Conservation (phyloP, 1,140 invertebrate genomes). For the Drosophila albomicans region DNA sequence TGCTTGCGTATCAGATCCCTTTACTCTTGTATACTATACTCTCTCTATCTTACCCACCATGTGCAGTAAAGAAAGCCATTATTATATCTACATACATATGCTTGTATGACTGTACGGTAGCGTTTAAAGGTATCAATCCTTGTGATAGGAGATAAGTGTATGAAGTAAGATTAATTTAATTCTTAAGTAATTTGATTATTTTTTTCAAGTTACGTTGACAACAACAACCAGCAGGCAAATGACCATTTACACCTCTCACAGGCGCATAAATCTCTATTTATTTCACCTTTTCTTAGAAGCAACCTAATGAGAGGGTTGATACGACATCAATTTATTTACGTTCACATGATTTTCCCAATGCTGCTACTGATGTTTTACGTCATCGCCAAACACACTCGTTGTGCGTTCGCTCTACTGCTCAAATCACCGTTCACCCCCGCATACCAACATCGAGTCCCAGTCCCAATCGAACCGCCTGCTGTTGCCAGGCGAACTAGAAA, state of each 20-base stretch:
- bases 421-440: conserved; percentile 19
- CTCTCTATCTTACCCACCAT: too few species aligned
- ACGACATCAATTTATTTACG: not conserved
- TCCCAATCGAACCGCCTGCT: conserved; percentile 64
- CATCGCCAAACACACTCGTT: conserved; percentile 53
- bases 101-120: too few species aligned
- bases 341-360: conserved; percentile 19
- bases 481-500: conserved; percentile 74
- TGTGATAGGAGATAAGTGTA: too few species aligned
- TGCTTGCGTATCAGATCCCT: not conserved
- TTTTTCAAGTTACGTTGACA: conserved; percentile 46
- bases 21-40: too few species aligned
- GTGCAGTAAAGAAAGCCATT: too few species aligned
- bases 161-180: not conserved
- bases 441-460: conserved; percentile 1
- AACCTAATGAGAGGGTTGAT: conserved; percentile 43
- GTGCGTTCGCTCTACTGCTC: conserved; percentile 4
- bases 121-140: too few species aligned
- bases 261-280: conserved; percentile 80
- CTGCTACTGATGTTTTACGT: conserved; percentile 59
- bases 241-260: conserved; percentile 44
- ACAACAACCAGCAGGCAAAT: conserved; percentile 50
- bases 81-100: too few species aligned
- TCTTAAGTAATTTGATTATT: not conserved
- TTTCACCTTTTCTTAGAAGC: conserved; percentile 69